Percentiles rank a stretch among this genome's conserved stretches.
phyloP scores from a whole-genome alignment of 2,888 invertebrate species.

The Synergus itoensis region DNA sequence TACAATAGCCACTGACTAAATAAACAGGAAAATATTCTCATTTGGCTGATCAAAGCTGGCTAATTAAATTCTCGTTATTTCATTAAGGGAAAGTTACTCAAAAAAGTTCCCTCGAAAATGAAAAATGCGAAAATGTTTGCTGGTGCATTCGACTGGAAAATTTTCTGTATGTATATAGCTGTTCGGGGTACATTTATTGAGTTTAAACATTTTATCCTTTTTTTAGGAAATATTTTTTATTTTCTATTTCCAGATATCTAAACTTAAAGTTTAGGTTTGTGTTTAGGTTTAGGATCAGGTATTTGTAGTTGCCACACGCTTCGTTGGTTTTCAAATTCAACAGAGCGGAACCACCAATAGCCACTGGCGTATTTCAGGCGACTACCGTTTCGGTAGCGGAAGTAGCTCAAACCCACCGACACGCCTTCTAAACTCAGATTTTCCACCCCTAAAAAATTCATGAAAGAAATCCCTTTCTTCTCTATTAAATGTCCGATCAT shows the following conservation, averaged over 20 bases:
- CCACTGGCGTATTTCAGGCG: conserved; percentile 1
- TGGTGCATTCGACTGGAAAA: too few species aligned
- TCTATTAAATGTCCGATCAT: not conserved
- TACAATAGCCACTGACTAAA: conserved; percentile 15
- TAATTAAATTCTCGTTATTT: not conserved
- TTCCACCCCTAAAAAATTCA: conserved; percentile 9
- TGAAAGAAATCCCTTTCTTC: conserved; percentile 1
- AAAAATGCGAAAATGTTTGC: too few species aligned
- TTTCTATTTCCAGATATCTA: not conserved
- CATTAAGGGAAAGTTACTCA: not conserved
- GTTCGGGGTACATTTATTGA: too few species aligned
- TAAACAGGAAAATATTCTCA: not conserved
- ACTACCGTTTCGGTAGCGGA: conserved; percentile 35
- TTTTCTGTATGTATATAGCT: too few species aligned
- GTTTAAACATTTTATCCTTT: not conserved
- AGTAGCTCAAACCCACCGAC: conserved; percentile 18
- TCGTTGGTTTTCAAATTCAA: conserved; percentile 29
- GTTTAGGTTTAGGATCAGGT: conserved; percentile 16
- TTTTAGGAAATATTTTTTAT: not conserved
- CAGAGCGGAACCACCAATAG: conserved; percentile 6
- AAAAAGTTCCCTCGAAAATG: too few species aligned
- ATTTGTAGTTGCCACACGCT: conserved; percentile 10
- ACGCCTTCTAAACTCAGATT: conserved; percentile 24
- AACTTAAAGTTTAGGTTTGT: not conserved
- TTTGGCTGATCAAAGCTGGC: not conserved